Conservation (phyloP, 2,888 invertebrate genomes). For the Sphaerophoria taeniata region DNA sequence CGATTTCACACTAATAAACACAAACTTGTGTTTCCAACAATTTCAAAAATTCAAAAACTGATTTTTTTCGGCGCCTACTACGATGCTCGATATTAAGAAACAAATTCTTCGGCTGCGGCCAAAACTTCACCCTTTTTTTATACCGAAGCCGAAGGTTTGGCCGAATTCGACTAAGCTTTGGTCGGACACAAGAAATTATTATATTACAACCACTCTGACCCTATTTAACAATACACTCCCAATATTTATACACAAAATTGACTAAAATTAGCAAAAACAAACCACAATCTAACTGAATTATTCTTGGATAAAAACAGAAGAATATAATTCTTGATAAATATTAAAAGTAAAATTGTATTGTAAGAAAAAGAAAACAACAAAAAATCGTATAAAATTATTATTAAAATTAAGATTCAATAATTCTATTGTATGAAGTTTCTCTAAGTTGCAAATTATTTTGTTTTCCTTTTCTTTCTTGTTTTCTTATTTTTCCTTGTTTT, state of each 20-base stretch:
- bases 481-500: slow-evolving; percentile 16
- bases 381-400: slow-evolving; percentile 45
- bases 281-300: slow-evolving; percentile 9
- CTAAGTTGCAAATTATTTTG: slow-evolving; percentile 44
- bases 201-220: slow-evolving; percentile 9
- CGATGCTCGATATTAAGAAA: no score
- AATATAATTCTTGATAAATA: slow-evolving; percentile 60
- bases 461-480: slow-evolving; percentile 9
- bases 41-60: no score
- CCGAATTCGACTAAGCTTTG: no score
- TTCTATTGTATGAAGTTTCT: slow-evolving; percentile 65
- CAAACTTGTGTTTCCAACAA: no score
- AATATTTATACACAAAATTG: slow-evolving; percentile 31
- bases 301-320: slow-evolving; percentile 42
- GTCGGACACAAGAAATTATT: slow-evolving; percentile 16
- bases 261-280: slow-evolving; percentile 40
- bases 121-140: no score
- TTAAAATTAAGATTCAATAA: slow-evolving; percentile 32
- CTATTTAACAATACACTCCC: slow-evolving; percentile 2
- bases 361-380: slow-evolving; percentile 13
- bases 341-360: slow-evolving; percentile 56
- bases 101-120: no score
- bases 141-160: no score
- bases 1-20: no score
- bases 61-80: no score